Evolutionary conservation across 2,888 invertebrate species (phyloP), one percentile per base, ranked within the genome.

Genomic region (Aporophyla lueneburgensis): DNA sequence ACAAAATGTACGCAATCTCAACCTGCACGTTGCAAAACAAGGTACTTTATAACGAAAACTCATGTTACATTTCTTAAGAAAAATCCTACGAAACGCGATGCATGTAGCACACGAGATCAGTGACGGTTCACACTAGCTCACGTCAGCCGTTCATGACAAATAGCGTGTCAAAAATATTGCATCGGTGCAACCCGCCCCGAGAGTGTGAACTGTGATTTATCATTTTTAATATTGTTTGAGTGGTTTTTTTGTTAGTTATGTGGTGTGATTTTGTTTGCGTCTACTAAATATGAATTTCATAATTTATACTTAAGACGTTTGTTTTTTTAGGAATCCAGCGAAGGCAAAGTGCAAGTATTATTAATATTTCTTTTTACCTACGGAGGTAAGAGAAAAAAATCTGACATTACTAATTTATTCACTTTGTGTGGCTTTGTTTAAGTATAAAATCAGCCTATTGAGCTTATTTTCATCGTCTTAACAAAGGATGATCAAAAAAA

Each of bases 131-230:
- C 76, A 72, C 80, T 72, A 83, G 80, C 84, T 80, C 81, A 73
- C 78, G 84, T 84, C 84, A 84, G 53, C 16, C 74, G 14, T 51
- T 74, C 54, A 79, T 87, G 87, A 87, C 86, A 86, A 87, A 87
- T 86, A 69, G 83, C 81, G 73, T 80, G 87, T 85, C 87, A 78
- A 71, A 80, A 56, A 87, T 87, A 87, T 87, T 85, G 87, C 87
- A 85, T 79, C 79, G 85, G 76, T 86, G 87, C 87, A 85, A 81
- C 85, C 76, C 79, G 71, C 71, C 65, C 33, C 49, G 72, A 33
- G 67, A 68, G 70, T 81, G 77, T 43, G 67, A 83, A 75, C 80
- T 70, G 82, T 85, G 87, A 87, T 87, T 87, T 85, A 87, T 87
- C 75, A 87, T 86, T 85, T 87, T 86, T 87, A 87, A 87, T 87